Conservation (phyloP, 1,140 invertebrate genomes). For the Nasonia giraulti region DNA sequence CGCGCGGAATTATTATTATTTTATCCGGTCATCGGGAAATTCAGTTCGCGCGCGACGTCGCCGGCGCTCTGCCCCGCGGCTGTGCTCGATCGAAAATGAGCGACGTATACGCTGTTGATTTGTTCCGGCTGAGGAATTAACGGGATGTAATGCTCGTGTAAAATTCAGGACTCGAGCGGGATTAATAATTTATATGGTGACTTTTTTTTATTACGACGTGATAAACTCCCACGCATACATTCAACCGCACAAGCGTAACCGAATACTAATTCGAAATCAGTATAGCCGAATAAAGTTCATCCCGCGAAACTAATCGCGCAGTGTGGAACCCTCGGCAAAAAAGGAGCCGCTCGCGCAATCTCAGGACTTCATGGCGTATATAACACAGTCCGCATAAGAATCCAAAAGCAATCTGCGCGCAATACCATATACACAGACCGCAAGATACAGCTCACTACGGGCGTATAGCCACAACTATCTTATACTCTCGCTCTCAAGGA, state of each 20-base stretch:
- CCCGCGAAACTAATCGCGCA: slow-evolving; percentile 22
- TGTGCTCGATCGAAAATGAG: too few species aligned
- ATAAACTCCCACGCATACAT: not conserved
- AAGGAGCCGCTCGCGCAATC: slow-evolving; percentile 2
- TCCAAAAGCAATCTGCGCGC: slow-evolving; percentile 31
- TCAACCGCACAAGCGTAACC: too few species aligned
- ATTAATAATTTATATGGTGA: not conserved
- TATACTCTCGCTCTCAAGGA: not conserved
- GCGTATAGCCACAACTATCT: not conserved
- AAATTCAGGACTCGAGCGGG: not conserved
- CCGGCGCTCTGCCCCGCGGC: too few species aligned
- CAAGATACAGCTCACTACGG: not conserved
- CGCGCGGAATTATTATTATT: slow-evolving; percentile 11
- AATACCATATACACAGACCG: slow-evolving; percentile 16
- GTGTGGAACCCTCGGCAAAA: not conserved
- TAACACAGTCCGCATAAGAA: slow-evolving; percentile 20
- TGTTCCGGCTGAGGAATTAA: not conserved
- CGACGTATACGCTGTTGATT: too few species aligned
- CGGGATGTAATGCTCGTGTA: not conserved
- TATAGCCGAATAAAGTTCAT: not conserved
- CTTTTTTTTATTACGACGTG: not conserved
- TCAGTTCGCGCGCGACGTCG: too few species aligned
- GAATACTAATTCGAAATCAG: too few species aligned
- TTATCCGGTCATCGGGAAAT: slow-evolving; percentile 5
- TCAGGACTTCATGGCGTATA: not conserved